Percentiles rank a stretch among this genome's conserved stretches.
Conservation (phyloP, 1,140 invertebrate species). For the Steinernema khuongi region DNA sequence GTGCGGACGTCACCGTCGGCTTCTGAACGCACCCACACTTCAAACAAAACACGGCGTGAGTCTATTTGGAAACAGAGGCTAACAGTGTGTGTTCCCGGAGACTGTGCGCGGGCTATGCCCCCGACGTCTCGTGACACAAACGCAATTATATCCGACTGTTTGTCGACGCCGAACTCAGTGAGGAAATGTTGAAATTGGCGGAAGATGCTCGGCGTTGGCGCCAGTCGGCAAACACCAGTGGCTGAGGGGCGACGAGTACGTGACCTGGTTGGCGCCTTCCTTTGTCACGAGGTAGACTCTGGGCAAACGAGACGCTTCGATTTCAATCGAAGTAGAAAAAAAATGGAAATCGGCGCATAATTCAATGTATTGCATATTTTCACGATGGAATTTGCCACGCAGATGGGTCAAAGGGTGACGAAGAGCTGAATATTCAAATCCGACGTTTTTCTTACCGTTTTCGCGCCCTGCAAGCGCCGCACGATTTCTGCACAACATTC, state of each 20-base stretch:
- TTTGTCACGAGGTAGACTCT: neutral
- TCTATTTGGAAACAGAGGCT: no score
- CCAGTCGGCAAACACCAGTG: neutral
- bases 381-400: no score
- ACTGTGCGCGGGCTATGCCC: neutral
- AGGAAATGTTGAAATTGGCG: neutral
- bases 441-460: no score
- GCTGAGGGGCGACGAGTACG: neutral
- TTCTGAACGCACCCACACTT: no score
- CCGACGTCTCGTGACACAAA: neutral
- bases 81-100: no score
- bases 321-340: neutral
- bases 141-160: neutral
- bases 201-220: constrained; percentile 4
- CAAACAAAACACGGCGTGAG: no score
- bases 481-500: no score
- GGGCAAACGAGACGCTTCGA: neutral
- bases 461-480: no score
- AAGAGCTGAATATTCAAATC: no score
- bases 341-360: neutral
- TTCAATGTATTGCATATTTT: no score
- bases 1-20: no score
- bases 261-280: neutral
- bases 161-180: neutral
- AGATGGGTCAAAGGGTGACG: no score